A percentile compares a stretch with the other conserved stretches of the same genome.
Conservation (phyloP, 2,113 vertebrate genomes). For the Coreoperca whiteheadi region DNA sequence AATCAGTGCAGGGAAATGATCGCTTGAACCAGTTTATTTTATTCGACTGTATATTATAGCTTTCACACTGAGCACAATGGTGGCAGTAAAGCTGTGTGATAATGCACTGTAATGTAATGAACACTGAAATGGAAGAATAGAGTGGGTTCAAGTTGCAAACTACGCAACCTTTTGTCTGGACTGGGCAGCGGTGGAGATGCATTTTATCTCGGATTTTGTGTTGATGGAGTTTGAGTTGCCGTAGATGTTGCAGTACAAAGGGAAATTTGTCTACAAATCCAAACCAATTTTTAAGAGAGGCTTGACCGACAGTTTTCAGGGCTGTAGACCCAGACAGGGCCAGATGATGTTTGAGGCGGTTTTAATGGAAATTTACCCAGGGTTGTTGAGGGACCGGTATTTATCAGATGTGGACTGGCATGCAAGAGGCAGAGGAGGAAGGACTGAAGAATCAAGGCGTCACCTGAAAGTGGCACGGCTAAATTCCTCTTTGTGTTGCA, state of each 20-base stretch:
- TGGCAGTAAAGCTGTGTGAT: constrained; percentile 30
- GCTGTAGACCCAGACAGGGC: not conserved
- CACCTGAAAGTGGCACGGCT: too few species aligned
- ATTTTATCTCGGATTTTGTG: constrained; percentile 3
- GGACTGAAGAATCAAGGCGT: not conserved
- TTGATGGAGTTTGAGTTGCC: not conserved
- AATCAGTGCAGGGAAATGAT: constrained; percentile 71
- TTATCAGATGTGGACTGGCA: not conserved
- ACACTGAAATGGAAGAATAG: constrained; percentile 21
- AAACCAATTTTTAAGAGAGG: not conserved
- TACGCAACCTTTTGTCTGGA: constrained; percentile 12
- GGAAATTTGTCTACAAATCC: not conserved
- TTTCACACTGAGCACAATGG: constrained; percentile 37
- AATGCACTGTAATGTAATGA: constrained; percentile 46
- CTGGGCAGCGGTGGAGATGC: not conserved
- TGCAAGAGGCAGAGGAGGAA: not conserved
- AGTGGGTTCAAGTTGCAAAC: constrained; percentile 42
- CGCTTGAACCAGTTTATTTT: constrained; percentile 51
- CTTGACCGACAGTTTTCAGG: not conserved
- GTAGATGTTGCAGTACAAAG: constrained; percentile 13
- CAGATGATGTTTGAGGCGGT: not conserved
- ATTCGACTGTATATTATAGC: constrained; percentile 45
- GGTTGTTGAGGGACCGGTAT: not conserved
- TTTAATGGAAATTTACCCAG: constrained; percentile 16
- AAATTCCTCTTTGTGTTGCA: not conserved